A percentile compares a stretch with the other conserved stretches of the same genome.
phyloP scores from a whole-genome alignment of 2,113 vertebrate species.

The Epinephelus moara region DNA sequence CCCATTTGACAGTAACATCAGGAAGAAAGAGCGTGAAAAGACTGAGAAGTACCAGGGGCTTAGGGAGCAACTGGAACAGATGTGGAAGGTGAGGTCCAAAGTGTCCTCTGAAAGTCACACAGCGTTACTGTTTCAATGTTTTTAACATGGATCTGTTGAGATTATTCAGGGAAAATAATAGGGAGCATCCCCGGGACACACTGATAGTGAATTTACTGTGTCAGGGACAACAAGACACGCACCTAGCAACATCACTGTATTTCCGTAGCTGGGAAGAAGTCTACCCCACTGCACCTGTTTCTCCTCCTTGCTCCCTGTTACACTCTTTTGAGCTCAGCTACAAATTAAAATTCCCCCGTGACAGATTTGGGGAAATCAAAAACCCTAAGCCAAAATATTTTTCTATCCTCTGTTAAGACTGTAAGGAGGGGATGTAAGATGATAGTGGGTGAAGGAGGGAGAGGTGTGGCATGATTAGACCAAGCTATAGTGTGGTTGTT shows the following conservation, averaged over 20 bases:
- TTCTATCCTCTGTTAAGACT: slow-evolving; percentile 9
- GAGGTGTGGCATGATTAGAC: neutral
- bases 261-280: slow-evolving; percentile 45
- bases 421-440: slow-evolving; percentile 5
- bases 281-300: slow-evolving; percentile 59
- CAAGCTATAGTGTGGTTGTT: neutral
- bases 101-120: no score
- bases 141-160: no score
- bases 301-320: slow-evolving; percentile 42
- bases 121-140: no score
- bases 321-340: slow-evolving; percentile 39
- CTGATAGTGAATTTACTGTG: no score
- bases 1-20: no score
- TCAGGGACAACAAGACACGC: neutral
- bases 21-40: no score
- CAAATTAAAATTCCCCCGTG: slow-evolving; percentile 67
- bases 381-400: slow-evolving; percentile 28
- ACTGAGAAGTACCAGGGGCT: no score
- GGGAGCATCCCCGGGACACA: no score
- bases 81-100: no score
- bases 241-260: slow-evolving; percentile 3
- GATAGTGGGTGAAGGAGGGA: slow-evolving; percentile 1
- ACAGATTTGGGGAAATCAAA: slow-evolving; percentile 64
- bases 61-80: no score
- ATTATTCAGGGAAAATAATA: no score